phyloP scores from a whole-genome alignment of 2,888 invertebrate genomes.

The Stratiomys singularior region DNA sequence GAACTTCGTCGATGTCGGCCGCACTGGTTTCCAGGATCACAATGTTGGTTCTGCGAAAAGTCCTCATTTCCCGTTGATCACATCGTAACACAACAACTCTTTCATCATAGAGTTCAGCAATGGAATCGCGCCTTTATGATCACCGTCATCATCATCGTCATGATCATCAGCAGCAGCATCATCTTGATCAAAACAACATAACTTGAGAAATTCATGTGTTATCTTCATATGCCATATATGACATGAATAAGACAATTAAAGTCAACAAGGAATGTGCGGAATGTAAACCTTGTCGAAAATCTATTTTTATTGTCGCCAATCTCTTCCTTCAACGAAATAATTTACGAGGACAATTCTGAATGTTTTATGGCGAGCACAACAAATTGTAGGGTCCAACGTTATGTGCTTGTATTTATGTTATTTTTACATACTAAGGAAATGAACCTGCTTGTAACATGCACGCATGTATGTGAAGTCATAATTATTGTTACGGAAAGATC shows the following conservation, averaged over 20 bases:
- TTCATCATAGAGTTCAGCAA: not conserved
- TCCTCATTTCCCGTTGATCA: too few relatives aligned
- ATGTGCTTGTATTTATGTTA: too few relatives aligned
- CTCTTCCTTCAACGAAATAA: constrained; percentile 10
- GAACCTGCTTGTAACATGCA: too few relatives aligned
- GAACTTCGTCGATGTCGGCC: too few relatives aligned
- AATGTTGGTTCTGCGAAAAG: too few relatives aligned
- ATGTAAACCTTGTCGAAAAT: constrained; percentile 36
- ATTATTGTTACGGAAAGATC: too few relatives aligned
- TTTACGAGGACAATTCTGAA: constrained; percentile 15
- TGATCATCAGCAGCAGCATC: not conserved
- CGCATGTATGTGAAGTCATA: too few relatives aligned
- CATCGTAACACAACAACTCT: not conserved
- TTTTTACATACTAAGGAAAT: too few relatives aligned
- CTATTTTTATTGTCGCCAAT: constrained; percentile 17
- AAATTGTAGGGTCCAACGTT: too few relatives aligned
- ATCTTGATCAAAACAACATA: constrained; percentile 4
- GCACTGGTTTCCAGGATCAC: too few relatives aligned
- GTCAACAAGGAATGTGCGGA: constrained; percentile 36
- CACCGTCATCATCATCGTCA: not conserved
- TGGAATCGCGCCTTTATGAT: not conserved
- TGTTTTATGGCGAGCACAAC: not conserved
- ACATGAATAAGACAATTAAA: constrained; percentile 44
- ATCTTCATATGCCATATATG: constrained; percentile 42
- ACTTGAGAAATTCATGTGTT: constrained; percentile 22